Base-by-base conservation (phyloP, 2,888 invertebrate species). In the Agrilus cyanescens region DNA sequence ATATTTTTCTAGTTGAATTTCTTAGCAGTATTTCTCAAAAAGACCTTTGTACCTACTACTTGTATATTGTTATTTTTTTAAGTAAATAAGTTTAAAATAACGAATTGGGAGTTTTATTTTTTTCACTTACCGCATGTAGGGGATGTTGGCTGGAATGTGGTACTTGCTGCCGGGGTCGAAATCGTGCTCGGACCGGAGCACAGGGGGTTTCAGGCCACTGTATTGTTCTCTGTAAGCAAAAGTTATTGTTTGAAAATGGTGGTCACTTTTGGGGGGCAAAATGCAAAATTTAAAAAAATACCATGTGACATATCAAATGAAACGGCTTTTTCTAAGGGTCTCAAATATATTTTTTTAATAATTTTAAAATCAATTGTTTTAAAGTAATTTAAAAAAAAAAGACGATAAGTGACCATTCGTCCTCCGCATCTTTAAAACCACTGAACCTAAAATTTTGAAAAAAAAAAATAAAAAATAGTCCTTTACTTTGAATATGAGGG, bases 91-190 rank as follows among this genome's bases (percentile, higher is more conserved):
- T 38, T 45, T 39, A 43, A 32, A 33, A 48, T 43, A 41, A 43
- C 25, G 3, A 2, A 25, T 2, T 25, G 8, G 8, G 10, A 10
- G 25, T 25, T 25, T 25, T 38, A 46, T 46, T 37, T 31, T 29
- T 30, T 41, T 38, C 32, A 74, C 85, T 82, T 65, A 90, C 89
- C 88, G 81, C 59, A 88, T 81, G 57, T 90, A 90, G 2, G 89
- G 89, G 47, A 89, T 84, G 69, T 91, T 88, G 40, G 88, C 87
- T 0, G 90, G 86, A 34, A 94, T 78, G 66, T 94, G 93, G 64
- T 89, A 94, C 64, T 94, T 94, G 34, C 91, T 81, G 3, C 91
- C 94, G 38, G 91, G 81, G 62, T 94, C 94, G 60, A 94, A 94
- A 68, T 94, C 89, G 48, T 79, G 73, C 65, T 91, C 90, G 0